Evolutionary conservation across 1,140 invertebrate species (phyloP).

Genomic region (Drosophila auraria): DNA sequence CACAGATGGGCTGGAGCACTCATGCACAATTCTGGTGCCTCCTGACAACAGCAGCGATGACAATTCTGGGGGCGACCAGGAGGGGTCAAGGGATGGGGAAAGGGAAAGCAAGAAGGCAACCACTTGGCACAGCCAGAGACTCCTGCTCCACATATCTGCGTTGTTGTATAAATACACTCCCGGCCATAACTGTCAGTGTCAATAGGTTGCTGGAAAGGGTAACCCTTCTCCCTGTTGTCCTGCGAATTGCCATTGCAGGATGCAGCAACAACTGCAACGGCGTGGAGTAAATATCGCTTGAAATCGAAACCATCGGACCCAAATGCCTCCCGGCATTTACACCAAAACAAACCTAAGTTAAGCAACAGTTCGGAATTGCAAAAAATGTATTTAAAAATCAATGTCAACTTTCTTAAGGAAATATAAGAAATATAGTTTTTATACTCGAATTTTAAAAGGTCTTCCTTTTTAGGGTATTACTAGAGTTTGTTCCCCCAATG

Average conservation of each 20-base stretch:
- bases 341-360: conserved; percentile 10
- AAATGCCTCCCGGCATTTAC: conserved; percentile 28
- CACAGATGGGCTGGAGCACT: conserved; percentile 27
- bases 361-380: no score
- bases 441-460: not conserved
- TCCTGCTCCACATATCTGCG: conserved; percentile 47
- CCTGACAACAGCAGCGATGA: conserved; percentile 48
- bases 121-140: conserved; percentile 18
- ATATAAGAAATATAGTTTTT: no score
- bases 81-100: not conserved
- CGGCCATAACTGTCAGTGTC: conserved; percentile 77
- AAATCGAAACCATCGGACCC: conserved; percentile 45
- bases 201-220: conserved; percentile 39
- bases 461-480: no score
- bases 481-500: no score
- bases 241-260: conserved; percentile 60
- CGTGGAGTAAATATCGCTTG: conserved; percentile 46
- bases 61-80: conserved; percentile 11
- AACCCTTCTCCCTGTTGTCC: conserved; percentile 13
- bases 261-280: conserved; percentile 42
- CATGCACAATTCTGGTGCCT: conserved; percentile 41
- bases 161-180: conserved; percentile 69
- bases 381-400: not conserved
- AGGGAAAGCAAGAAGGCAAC: conserved; percentile 3
- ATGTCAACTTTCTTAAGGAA: not conserved